A percentile compares a stretch with the other conserved stretches of the same genome.
Evolutionary conservation across 2,888 invertebrate species (phyloP).

Genomic region (Rhagonycha lutea): DNA sequence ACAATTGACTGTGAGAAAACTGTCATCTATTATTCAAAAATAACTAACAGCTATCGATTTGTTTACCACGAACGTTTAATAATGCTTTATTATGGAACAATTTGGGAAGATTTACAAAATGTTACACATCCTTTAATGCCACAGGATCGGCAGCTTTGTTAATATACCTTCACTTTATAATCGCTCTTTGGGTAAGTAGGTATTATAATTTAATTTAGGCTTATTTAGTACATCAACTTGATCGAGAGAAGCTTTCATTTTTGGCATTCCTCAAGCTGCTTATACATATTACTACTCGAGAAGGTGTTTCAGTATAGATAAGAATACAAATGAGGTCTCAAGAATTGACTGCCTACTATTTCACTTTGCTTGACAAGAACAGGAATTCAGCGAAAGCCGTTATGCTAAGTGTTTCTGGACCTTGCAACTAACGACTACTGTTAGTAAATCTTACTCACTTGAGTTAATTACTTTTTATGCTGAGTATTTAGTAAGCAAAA

Average conservation of each 20-base stretch:
- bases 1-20: background rate
- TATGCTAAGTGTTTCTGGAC: background rate
- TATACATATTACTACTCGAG: background rate
- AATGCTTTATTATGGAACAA: background rate
- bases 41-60: background rate
- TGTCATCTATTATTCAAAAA: background rate
- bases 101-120: background rate
- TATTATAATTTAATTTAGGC: background rate
- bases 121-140: background rate
- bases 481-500: background rate
- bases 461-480: background rate
- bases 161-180: background rate
- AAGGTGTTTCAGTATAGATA: background rate
- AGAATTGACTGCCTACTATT: background rate
- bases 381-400: background rate
- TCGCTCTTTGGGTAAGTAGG: background rate
- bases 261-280: background rate
- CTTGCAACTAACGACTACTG: background rate
- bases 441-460: background rate
- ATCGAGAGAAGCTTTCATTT: background rate
- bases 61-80: background rate
- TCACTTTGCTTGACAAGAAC: background rate
- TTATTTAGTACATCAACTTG: background rate
- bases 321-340: background rate
- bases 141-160: background rate